These are phyloP conservation scores for Drosophila rufa DNA, from an alignment of 1,140 invertebrate genomes.

Conservation along the genomic window DNA sequence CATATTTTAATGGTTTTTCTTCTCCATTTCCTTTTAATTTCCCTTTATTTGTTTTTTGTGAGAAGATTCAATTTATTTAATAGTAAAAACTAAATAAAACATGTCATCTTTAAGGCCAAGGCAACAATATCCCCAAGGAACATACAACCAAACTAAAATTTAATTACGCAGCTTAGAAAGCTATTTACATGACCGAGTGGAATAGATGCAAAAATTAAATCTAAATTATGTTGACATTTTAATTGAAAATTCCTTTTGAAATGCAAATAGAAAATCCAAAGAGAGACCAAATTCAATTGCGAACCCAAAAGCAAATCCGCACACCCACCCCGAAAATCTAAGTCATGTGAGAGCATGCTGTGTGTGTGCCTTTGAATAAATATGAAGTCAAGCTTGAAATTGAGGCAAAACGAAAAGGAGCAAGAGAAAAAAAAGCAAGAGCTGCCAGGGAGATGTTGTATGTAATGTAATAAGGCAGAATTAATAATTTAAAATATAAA, in stretches of 20 bases:
- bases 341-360: slow-evolving; percentile 32
- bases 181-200: slow-evolving; percentile 24
- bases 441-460: slow-evolving; percentile 16
- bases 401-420: slow-evolving; percentile 33
- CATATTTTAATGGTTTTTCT: background rate
- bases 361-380: slow-evolving; percentile 34
- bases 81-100: background rate
- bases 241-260: slow-evolving; percentile 73
- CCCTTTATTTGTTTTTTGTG: background rate
- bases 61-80: slow-evolving; percentile 4
- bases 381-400: slow-evolving; percentile 66
- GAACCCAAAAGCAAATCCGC: slow-evolving; percentile 52
- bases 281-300: slow-evolving; percentile 69
- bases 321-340: slow-evolving; percentile 21
- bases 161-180: slow-evolving; percentile 24
- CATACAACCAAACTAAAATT: slow-evolving; percentile 28
- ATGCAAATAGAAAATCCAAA: slow-evolving; percentile 58
- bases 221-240: slow-evolving; percentile 60
- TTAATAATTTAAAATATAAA: slow-evolving; percentile 84
- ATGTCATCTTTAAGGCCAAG: background rate
- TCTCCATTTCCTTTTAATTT: background rate
- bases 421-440: background rate
- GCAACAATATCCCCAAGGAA: background rate
- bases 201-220: slow-evolving; percentile 43
- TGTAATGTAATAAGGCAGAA: slow-evolving; percentile 76